phyloP scores from a whole-genome alignment of 1,140 invertebrate genomes.

The Dolichoris vasculosae region DNA sequence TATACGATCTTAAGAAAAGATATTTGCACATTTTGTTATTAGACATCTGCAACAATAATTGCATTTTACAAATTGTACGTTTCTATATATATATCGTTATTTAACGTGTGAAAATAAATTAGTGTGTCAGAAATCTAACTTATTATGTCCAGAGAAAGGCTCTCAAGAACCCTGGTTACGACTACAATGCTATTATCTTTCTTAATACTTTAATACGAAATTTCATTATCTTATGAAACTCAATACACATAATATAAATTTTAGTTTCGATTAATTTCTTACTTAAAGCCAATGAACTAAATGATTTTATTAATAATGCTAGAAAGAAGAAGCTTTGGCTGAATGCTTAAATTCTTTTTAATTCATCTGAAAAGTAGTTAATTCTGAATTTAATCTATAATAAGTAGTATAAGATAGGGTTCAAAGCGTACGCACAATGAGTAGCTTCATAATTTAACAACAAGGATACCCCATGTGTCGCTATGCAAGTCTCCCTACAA shows the following conservation, averaged over 20 bases:
- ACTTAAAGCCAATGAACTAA: too few species aligned
- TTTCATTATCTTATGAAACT: not conserved
- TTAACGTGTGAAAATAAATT: not conserved
- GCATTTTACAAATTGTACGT: not conserved
- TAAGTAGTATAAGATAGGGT: not conserved
- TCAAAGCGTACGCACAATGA: not conserved
- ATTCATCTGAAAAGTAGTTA: not conserved
- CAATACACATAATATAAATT: not conserved
- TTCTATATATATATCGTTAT: not conserved
- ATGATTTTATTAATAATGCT: not conserved
- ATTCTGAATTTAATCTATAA: not conserved
- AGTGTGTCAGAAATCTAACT: not conserved
- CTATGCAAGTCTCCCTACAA: not conserved
- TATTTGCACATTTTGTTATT: not conserved
- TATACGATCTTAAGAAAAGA: not conserved
- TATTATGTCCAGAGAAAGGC: slow-evolving; percentile 13
- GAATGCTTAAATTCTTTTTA: not conserved
- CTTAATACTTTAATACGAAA: not conserved
- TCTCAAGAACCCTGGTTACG: not conserved
- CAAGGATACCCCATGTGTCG: not conserved
- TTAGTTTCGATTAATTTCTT: not conserved
- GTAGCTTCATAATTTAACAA: not conserved
- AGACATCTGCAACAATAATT: not conserved
- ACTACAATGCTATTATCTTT: not conserved
- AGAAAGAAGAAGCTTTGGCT: not conserved